Evolutionary conservation across 2,113 vertebrate species (phyloP).

Genomic region (Accipiter virgatus): DNA sequence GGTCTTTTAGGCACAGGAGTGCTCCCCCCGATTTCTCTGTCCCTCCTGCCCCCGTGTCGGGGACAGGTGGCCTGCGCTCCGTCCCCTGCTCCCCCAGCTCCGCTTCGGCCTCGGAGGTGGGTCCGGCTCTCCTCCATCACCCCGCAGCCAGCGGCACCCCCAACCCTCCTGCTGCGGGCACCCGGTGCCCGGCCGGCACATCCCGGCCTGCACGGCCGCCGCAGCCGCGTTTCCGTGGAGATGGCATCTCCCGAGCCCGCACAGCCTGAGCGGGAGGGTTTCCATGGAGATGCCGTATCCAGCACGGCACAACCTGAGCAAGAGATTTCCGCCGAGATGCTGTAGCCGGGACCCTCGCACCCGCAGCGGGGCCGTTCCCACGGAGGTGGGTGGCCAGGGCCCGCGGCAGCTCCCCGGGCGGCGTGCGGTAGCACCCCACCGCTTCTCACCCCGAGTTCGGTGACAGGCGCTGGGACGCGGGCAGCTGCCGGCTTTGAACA

Average conservation of each 20-base stretch:
- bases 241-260: slow-evolving; percentile 64
- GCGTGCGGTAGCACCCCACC: background rate
- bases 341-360: slow-evolving; percentile 14
- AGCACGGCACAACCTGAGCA: slow-evolving; percentile 56
- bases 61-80: background rate
- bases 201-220: slow-evolving; percentile 33
- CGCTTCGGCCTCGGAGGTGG: background rate
- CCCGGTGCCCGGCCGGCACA: background rate
- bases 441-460: accelerated
- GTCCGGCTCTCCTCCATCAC: background rate
- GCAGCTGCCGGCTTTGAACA: background rate
- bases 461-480: accelerated
- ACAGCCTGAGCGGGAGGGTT: slow-evolving; percentile 60
- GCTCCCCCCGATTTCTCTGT: background rate
- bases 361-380: background rate
- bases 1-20: background rate
- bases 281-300: slow-evolving; percentile 67
- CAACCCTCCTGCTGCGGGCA: background rate
- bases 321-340: slow-evolving; percentile 22
- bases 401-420: accelerated
- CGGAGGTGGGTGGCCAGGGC: too few relatives aligned
- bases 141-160: background rate
- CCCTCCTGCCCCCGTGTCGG: background rate
- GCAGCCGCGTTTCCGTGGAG: slow-evolving; percentile 61
- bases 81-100: background rate